Percentiles rank a stretch among this genome's conserved stretches.
These are phyloP conservation scores for Oryzias javanicus DNA, from an alignment of 2,113 vertebrate genomes.

Conservation along the genomic window DNA sequence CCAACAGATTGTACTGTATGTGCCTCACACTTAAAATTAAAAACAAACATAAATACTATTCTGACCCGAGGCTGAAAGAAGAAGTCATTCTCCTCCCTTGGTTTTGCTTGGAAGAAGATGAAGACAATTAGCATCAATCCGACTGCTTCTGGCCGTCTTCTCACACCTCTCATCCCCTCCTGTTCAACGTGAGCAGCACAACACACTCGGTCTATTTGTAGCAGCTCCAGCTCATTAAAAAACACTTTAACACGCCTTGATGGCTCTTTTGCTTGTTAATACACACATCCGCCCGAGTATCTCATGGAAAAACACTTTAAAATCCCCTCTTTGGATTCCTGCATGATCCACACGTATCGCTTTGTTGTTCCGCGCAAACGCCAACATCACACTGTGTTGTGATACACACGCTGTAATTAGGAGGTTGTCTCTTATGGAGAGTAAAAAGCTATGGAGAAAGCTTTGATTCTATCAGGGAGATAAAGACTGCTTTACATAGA, in stretches of 20 bases:
- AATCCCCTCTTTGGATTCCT: conserved; percentile 21
- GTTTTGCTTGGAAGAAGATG: conserved; percentile 13
- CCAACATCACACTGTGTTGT: conserved; percentile 14
- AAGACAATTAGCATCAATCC: conserved; percentile 39
- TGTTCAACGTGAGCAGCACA: conserved; percentile 24
- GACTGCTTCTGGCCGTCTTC: conserved; percentile 29
- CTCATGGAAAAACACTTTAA: conserved; percentile 17
- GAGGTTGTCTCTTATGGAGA: conserved; percentile 6
- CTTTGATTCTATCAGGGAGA: conserved; percentile 1
- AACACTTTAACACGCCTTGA: conserved; percentile 41
- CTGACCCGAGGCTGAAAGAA: background rate
- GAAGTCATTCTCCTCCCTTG: conserved; percentile 11
- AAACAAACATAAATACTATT: background rate
- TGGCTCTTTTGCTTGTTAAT: conserved; percentile 35
- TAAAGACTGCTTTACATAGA: background rate
- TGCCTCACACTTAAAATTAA: background rate
- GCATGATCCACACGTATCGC: conserved; percentile 1
- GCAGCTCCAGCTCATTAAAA: conserved; percentile 56
- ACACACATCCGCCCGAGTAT: background rate
- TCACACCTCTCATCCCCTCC: conserved; percentile 23
- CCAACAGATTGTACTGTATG: background rate
- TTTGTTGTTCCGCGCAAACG: conserved; percentile 8
- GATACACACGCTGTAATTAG: conserved; percentile 25
- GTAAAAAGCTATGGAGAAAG: background rate
- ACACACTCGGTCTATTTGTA: conserved; percentile 42